Conservation (phyloP, 2,113 vertebrate species). For the Corythaeola cristata region DNA sequence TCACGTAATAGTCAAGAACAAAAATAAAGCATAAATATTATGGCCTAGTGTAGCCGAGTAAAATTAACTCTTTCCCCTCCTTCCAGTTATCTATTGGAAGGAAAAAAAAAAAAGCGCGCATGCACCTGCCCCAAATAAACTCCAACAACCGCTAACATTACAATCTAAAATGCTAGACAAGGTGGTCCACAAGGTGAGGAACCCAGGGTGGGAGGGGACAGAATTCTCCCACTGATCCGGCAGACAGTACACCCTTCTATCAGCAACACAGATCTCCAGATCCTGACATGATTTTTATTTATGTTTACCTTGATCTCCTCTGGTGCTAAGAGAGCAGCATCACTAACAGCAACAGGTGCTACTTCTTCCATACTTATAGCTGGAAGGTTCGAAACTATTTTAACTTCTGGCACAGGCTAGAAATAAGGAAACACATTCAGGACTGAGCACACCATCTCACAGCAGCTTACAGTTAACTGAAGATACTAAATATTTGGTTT, state of each 20-base stretch:
- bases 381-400: slow-evolving; percentile 92
- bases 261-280: not conserved
- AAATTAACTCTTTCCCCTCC: not conserved
- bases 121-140: too few relatives aligned
- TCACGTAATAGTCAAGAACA: not conserved
- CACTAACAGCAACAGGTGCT: slow-evolving; percentile 88
- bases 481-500: not conserved
- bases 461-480: not conserved
- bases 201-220: not conserved
- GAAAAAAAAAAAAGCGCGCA: not conserved
- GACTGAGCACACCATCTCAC: not conserved
- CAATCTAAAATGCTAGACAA: not conserved
- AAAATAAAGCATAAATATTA: not conserved
- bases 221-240: not conserved
- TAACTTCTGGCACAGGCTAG: slow-evolving; percentile 91
- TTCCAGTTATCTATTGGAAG: not conserved
- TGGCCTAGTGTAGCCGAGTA: not conserved
- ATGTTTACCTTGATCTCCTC: slow-evolving; percentile 91
- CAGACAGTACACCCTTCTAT: not conserved
- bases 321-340: slow-evolving; percentile 88
- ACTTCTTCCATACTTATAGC: slow-evolving; percentile 95
- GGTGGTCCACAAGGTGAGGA: not conserved
- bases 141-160: not conserved
- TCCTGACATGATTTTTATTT: not conserved
- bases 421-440: not conserved